phyloP scores from a whole-genome alignment of 2,113 vertebrate species.

The Aramus guarauna region DNA sequence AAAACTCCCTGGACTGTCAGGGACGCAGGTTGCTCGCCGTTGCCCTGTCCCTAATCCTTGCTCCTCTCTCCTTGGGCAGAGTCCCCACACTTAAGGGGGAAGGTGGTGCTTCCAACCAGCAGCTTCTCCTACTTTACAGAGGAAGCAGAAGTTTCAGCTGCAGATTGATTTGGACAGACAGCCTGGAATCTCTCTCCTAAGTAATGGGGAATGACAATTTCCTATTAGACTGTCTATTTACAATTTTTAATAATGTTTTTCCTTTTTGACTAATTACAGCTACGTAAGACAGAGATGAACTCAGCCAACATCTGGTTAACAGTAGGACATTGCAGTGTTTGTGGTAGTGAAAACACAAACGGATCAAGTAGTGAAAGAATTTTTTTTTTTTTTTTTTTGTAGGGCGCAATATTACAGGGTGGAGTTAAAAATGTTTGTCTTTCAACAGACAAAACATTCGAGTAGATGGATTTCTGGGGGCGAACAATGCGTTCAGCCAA shows the following conservation, averaged over 20 bases:
- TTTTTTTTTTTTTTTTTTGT: not conserved
- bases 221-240: not conserved
- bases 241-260: not conserved
- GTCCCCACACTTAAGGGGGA: accelerated
- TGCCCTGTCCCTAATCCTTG: not conserved
- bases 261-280: not conserved
- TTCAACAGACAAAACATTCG: constrained; percentile 50
- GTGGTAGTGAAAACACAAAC: not conserved
- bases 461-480: constrained; percentile 30
- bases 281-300: not conserved
- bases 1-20: not conserved
- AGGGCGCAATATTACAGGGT: not conserved
- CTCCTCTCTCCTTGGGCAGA: not conserved
- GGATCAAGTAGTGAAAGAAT: not conserved
- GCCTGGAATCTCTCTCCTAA: not conserved
- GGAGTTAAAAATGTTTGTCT: constrained; percentile 48
- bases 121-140: not conserved
- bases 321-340: not conserved
- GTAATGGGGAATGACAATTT: not conserved
- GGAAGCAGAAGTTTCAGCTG: not conserved
- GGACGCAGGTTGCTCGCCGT: not conserved
- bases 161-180: not conserved
- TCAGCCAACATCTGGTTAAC: not conserved
- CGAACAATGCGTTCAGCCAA: constrained; percentile 23
- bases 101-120: not conserved